Base-by-base conservation (phyloP, 2,888 invertebrate genomes). In the Invenusta paracnida region DNA sequence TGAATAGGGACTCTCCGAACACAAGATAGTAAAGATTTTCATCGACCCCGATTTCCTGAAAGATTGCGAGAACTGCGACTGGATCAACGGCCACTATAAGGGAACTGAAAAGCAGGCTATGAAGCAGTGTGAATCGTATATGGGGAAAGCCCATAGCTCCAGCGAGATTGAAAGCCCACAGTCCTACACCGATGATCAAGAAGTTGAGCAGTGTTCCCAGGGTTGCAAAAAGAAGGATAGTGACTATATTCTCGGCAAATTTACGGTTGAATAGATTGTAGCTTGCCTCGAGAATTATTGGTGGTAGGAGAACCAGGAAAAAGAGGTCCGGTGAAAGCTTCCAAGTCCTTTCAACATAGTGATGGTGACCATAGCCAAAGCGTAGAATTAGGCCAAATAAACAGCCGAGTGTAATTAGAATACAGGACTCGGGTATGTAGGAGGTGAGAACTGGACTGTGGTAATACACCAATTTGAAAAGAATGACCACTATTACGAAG, bases 31-130 rank as follows among this genome's bases (percentile, higher is more conserved):
- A 93, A 29, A 93, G 90, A 88, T 92, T 92, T 88, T 92, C 92
- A 89, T 93, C 93, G 73, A 93, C 93, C 27, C 93, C 93, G 23
- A 93, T 90, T 88, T 93, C 93, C 89, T 92, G 92, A 88, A 93
- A 93, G 83, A 93, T 93, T 30, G 93, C 93, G 87, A 93, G 88
- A 0, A 93, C 93, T 0, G 93, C 93, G 0, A 93, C 93, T 0
- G 93, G 93, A 89, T 93, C 93, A 13, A 93, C 93, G n/a, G 93
- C 93, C 0, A 93, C 92, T 84, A 93, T 93, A 13, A 93, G 89
- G 0, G 93, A 91, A 29, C 92, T 90, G 88, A 93, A 93, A 31
- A 93, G 90, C 27, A 93, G 87, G 67, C 90, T 88, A 84, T 90
- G 89, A 25, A 89, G 87, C 13, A 90, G 86, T 1, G 88, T 87